Percentiles rank a stretch among this genome's conserved stretches.
Evolutionary conservation across 2,888 invertebrate species (phyloP).

Genomic region (Nephrotoma guestfalica): DNA sequence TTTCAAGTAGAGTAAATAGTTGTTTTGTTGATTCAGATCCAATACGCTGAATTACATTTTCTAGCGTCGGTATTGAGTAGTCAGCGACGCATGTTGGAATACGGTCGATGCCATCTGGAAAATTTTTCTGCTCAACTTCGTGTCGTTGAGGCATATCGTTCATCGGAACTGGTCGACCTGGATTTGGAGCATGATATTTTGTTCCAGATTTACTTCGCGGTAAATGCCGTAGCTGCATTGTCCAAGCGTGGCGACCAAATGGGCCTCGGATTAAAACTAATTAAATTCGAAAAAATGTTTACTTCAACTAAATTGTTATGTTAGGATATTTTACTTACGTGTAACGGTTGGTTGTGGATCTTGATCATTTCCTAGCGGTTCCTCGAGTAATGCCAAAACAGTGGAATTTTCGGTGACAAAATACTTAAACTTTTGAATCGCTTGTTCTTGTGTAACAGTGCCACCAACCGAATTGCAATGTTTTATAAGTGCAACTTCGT

Average conservation of each 20-base stretch:
- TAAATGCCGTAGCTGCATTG: constrained; percentile 72
- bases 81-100: constrained; percentile 77
- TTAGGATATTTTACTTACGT: constrained; percentile 25
- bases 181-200: constrained; percentile 39
- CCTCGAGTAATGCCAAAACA: constrained; percentile 77
- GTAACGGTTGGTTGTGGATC: constrained; percentile 87
- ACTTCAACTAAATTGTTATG: background rate
- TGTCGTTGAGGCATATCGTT: constrained; percentile 48
- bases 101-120: constrained; percentile 65
- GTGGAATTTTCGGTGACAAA: constrained; percentile 85
- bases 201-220: constrained; percentile 67
- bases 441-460: constrained; percentile 33
- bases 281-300: constrained; percentile 5
- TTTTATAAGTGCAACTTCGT: constrained; percentile 69
- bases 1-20: constrained; percentile 55
- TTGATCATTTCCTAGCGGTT: constrained; percentile 81
- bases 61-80: constrained; percentile 77
- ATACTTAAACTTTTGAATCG: constrained; percentile 62
- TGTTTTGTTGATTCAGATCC: constrained; percentile 37
- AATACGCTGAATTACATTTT: constrained; percentile 51
- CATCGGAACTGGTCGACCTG: constrained; percentile 61
- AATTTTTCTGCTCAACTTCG: constrained; percentile 56
- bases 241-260: constrained; percentile 93
- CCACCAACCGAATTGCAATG: constrained; percentile 51
- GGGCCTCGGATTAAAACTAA: constrained; percentile 79